Percentiles rank a stretch among this genome's conserved stretches.
These are phyloP conservation scores for Drosophila littoralis DNA, from an alignment of 1,140 invertebrate genomes.

Conservation along the genomic window DNA sequence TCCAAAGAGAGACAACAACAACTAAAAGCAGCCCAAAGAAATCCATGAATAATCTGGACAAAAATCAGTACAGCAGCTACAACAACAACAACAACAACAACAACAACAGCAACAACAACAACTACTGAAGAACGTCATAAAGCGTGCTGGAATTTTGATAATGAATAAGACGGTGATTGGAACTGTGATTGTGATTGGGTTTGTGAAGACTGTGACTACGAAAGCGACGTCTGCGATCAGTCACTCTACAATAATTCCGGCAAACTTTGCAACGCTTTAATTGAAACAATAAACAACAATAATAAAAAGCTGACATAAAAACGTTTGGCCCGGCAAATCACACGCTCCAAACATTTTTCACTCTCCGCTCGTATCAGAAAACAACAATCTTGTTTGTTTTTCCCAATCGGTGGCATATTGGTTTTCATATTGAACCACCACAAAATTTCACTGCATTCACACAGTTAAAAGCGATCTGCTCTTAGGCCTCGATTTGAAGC, in stretches of 20 bases:
- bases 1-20: conserved; percentile 67
- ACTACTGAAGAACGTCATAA: conserved; percentile 62
- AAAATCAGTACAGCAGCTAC: conserved; percentile 47
- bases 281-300: conserved; percentile 70
- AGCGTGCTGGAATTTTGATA: conserved; percentile 77
- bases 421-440: conserved; percentile 46
- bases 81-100: conserved; percentile 19
- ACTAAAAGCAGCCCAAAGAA: conserved; percentile 32
- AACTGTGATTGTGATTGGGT: conserved; percentile 4
- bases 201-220: conserved; percentile 10
- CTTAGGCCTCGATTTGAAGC: conserved; percentile 4
- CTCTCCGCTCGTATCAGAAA: conserved; percentile 22
- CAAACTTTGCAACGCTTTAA: conserved; percentile 51
- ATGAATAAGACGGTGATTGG: conserved; percentile 52
- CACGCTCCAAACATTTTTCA: conserved; percentile 31
- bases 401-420: conserved; percentile 68
- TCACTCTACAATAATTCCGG: conserved; percentile 6
- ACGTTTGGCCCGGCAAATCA: conserved; percentile 47
- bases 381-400: conserved; percentile 70
- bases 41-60: conserved; percentile 54
- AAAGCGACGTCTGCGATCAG: conserved; percentile 19
- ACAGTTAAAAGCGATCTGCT: conserved; percentile 31
- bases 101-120: background rate
- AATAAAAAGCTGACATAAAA: conserved; percentile 68
- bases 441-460: conserved; percentile 57